Percentiles rank a stretch among this genome's conserved stretches.
Conservation (phyloP, 2,113 vertebrate genomes). For the Oxyruncus cristatus region DNA sequence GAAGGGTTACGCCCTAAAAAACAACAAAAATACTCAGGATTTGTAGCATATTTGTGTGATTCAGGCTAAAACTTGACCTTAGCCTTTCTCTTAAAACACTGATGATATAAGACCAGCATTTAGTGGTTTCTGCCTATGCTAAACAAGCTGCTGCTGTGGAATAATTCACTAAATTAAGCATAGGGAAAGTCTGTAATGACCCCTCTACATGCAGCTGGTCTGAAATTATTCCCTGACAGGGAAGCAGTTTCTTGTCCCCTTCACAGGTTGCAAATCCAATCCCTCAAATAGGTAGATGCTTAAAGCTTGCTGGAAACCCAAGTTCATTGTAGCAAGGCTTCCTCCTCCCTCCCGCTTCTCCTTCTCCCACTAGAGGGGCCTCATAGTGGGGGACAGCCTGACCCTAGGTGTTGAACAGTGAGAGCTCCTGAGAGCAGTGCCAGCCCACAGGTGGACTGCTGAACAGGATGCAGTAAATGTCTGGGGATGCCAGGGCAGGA, state of each 20-base stretch:
- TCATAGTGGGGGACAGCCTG: background rate
- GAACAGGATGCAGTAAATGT: background rate
- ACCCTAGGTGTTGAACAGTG: too few relatives aligned
- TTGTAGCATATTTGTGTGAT: background rate
- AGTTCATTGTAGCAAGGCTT: background rate
- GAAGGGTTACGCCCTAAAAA: conserved; percentile 35
- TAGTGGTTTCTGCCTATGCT: background rate
- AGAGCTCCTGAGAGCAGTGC: background rate
- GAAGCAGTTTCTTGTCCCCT: background rate
- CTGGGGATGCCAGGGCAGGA: background rate
- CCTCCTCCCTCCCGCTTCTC: background rate
- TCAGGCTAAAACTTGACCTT: background rate
- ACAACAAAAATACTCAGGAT: background rate
- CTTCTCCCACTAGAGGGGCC: background rate
- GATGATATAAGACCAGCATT: background rate
- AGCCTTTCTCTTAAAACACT: background rate
- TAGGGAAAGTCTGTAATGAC: background rate
- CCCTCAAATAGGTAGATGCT: background rate
- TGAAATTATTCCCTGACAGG: background rate
- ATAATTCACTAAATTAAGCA: background rate
- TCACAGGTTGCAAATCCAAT: background rate
- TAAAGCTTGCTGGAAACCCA: background rate
- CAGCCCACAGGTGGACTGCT: background rate
- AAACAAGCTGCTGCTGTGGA: background rate
- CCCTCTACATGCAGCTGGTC: background rate